Base-by-base conservation (phyloP, 1,140 invertebrate species). In the Drosophila pallidifrons region DNA sequence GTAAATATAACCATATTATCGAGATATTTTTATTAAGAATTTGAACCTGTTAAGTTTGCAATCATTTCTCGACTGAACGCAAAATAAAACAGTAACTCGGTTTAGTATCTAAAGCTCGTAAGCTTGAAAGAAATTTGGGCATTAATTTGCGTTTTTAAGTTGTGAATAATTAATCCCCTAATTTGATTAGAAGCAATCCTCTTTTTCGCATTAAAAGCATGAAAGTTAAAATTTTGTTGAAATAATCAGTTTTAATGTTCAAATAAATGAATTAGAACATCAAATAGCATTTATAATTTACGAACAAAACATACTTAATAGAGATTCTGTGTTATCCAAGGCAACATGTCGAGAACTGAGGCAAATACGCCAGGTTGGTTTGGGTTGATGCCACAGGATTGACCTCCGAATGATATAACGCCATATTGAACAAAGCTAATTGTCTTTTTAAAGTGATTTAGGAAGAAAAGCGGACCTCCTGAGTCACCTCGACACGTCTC, bases 401-500 rank as follows among this genome's bases (percentile, higher is more conserved):
- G 8, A 3, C 79, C 85, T 0, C 91, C 91, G n/a, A 49, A 79
- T 4, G 91, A 91, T 0, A 92, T 78, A 16, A 92, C 59, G 10
- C 85, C 91, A 41, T 92, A 92, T 68, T 92, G 91, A 0, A 90
- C 66, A 11, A 38, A 10, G 0, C 35, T 7, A 25, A 25, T 25
- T 25, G 35, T 38, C 10, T 10, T 10, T 0, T 38, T 38, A 2
- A 25, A 25, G 20, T 25, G 20, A 25, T 25, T 25, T 4, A 2
- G 7, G 52, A 75, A 64, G 59, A 92, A 88, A 1, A 97, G 91
- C 0, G 96, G 96, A 1, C 96, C 96, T 6, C 96, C 96, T 2
- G 96, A 96, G 79, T 97, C 96, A n/a, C 96, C 96, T 66, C 93
- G 93, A 72, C 96, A 96, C 0, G 95, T 94, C 67, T 96, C 95